Evolutionary conservation across 2,888 invertebrate species (phyloP).

Genomic region (Podotricha telesiphe): DNA sequence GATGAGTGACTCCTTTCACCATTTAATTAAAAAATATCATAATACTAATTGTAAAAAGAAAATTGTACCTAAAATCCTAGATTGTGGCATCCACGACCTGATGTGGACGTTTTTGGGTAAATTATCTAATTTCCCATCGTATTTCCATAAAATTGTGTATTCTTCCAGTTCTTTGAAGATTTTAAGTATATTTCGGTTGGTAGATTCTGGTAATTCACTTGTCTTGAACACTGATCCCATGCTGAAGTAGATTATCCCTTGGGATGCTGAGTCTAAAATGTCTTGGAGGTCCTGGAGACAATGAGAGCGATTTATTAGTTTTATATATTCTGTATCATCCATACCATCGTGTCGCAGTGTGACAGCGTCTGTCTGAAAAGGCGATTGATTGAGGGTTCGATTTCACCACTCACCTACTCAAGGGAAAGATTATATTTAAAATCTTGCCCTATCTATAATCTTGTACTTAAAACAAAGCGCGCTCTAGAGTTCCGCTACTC

Average conservation of each 20-base stretch:
- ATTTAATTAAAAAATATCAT: too few relatives aligned
- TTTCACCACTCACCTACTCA: too few relatives aligned
- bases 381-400: too few relatives aligned
- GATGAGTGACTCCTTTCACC: too few relatives aligned
- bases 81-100: constrained; percentile 79
- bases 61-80: constrained; percentile 72
- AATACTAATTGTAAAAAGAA: background rate
- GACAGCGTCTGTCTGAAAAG: too few relatives aligned
- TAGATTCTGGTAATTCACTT: constrained; percentile 48
- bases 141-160: constrained; percentile 80
- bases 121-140: constrained; percentile 63
- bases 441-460: too few relatives aligned
- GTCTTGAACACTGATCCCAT: constrained; percentile 66
- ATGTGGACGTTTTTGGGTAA: constrained; percentile 73
- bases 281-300: constrained; percentile 61
- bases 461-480: too few relatives aligned
- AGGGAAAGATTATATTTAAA: too few relatives aligned
- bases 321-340: background rate
- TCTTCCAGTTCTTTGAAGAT: constrained; percentile 53
- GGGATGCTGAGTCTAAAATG: constrained; percentile 57
- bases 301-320: background rate
- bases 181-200: constrained; percentile 52
- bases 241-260: constrained; percentile 70
- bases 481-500: too few relatives aligned
- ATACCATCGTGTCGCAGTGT: too few relatives aligned